Evolutionary conservation across 2,888 invertebrate species (phyloP), one percentile per base, ranked within the genome.

Genomic region (Ophion costatus): DNA sequence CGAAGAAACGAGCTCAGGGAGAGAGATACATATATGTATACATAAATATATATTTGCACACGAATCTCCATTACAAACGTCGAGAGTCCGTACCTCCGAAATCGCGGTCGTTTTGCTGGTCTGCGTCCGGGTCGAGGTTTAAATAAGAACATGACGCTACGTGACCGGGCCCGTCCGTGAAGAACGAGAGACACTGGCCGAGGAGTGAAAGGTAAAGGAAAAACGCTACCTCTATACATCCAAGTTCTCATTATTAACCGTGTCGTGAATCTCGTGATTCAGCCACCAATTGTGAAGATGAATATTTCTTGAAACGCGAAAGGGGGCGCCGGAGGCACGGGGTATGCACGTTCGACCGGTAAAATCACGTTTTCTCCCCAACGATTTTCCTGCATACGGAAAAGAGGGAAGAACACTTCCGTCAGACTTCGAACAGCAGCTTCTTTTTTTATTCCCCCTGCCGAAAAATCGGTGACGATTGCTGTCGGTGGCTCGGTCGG

Each of bases 91-190:
- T 14, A 33, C 29, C 42, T 17, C 70, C 77, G 73, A 75, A 75
- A 77, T 59, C 80, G 80, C 80, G 70, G 79, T 57, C 74, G 74
- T 70, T 70, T 67, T 75, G 64, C 76, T 45, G 66, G 45, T 75
- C 24, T 59, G 82, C 82, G 79, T 80, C 82, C 82, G 84, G 84
- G 82, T 85, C 84, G 84, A 59, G 84, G 82, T 84, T 83, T 79
- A 83, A 80, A 85, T 81, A 83, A 84, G 89, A 91, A 91, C 90
- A 91, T 91, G 91, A 90, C 88, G 91, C 90, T 89, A 88, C 89
- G 89, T 86, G 90, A 89, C 86, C 88, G 89, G 89, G 88, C 88
- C 88, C 89, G 90, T 90, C 89, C 91, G 89, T 91, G 89, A 91
- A 91, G 67, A 77, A 14, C 24, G 76, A 77, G 90, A 91, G 91